phyloP scores from a whole-genome alignment of 2,797 vertebrate species.

The Pterois miles region DNA sequence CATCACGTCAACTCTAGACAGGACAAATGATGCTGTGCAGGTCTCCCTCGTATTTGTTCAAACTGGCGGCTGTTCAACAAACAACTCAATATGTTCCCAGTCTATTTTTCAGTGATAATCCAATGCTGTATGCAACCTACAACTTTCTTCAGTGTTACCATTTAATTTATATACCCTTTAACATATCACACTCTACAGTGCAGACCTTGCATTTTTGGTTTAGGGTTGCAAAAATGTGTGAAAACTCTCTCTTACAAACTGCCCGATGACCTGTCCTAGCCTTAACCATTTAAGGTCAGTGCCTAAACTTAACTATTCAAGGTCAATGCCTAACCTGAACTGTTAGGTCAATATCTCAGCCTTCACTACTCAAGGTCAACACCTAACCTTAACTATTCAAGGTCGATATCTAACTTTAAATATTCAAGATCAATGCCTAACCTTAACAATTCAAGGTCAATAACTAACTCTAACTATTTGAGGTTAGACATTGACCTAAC shows the following conservation, averaged over 20 bases:
- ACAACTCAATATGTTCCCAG: slow-evolving; percentile 20
- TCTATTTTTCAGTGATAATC: slow-evolving; percentile 8
- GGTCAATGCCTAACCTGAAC: too few relatives aligned
- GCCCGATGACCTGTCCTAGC: not conserved
- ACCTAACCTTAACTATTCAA: too few relatives aligned
- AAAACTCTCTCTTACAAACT: not conserved
- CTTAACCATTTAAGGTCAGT: not conserved
- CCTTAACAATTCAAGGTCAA: too few relatives aligned
- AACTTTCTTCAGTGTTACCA: not conserved
- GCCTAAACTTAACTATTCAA: too few relatives aligned
- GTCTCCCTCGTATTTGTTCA: slow-evolving; percentile 23
- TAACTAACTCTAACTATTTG: too few relatives aligned
- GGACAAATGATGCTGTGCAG: slow-evolving; percentile 36
- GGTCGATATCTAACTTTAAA: too few relatives aligned
- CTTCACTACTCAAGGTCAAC: too few relatives aligned
- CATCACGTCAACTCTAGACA: slow-evolving; percentile 45
- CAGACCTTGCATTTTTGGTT: not conserved
- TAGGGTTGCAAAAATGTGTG: not conserved
- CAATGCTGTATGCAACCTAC: not conserved
- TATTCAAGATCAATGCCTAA: too few relatives aligned
- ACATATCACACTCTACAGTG: not conserved
- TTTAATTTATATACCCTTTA: not conserved
- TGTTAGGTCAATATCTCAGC: too few relatives aligned
- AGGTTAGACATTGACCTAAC: too few relatives aligned
- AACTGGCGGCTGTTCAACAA: slow-evolving; percentile 13